Evolutionary conservation across 2,113 vertebrate species (phyloP).

Genomic region (Hydropotes inermis): DNA sequence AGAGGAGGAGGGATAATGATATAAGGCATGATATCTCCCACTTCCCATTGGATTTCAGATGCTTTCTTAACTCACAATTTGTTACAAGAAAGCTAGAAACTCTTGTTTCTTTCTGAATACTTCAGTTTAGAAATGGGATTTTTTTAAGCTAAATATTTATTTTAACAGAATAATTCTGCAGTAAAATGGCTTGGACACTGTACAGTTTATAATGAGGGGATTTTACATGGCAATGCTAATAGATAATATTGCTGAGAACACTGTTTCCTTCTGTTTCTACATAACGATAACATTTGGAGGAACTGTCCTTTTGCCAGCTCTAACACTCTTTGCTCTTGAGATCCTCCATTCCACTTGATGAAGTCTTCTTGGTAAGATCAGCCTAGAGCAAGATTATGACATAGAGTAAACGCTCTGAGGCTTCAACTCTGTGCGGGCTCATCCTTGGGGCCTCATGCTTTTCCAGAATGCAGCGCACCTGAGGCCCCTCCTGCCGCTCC

Average conservation of each 20-base stretch:
- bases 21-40: not conserved
- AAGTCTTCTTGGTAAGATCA: not conserved
- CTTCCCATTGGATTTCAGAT: not conserved
- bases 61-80: not conserved
- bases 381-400: not conserved
- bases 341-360: not conserved
- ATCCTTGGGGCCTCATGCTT: too few relatives aligned
- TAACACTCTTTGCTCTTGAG: not conserved
- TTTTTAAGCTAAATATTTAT: not conserved
- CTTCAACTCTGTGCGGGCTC: not conserved
- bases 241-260: not conserved
- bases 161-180: not conserved
- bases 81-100: not conserved
- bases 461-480: not conserved
- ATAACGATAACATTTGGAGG: not conserved
- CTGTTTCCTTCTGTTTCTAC: not conserved
- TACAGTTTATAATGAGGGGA: not conserved
- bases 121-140: not conserved
- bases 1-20: too few relatives aligned
- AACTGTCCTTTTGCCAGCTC: not conserved
- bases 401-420: rapidly evolving
- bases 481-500: rapidly evolving
- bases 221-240: not conserved
- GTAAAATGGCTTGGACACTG: not conserved
- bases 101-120: not conserved